Evolutionary conservation across 1,140 invertebrate genomes (phyloP).

Genomic region (Euglossa dilemma): DNA sequence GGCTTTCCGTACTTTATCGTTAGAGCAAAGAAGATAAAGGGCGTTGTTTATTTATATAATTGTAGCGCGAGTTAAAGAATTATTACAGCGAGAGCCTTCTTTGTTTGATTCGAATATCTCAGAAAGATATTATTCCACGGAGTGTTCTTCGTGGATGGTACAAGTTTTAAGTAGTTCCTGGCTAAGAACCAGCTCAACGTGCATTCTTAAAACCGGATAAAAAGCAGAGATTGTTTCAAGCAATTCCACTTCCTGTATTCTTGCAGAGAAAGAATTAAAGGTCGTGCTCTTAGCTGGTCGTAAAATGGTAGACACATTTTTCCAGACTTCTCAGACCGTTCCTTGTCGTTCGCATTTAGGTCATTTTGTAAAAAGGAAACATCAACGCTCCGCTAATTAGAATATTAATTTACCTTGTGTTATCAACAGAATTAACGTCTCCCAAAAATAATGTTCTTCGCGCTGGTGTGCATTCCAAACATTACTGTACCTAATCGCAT

Average conservation of each 20-base stretch:
- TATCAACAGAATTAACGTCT: too few relatives aligned
- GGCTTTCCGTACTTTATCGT: background rate
- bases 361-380: background rate
- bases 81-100: background rate
- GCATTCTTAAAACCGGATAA: slow-evolving; percentile 4
- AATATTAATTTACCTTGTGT: too few relatives aligned
- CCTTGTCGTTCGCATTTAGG: background rate
- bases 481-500: too few relatives aligned
- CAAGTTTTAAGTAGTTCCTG: slow-evolving; percentile 32
- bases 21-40: background rate
- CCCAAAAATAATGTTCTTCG: too few relatives aligned
- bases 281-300: background rate
- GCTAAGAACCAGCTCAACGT: background rate
- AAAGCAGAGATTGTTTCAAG: slow-evolving; percentile 2
- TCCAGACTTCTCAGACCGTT: background rate
- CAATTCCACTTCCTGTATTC: background rate
- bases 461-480: too few relatives aligned
- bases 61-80: background rate
- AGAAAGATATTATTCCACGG: background rate
- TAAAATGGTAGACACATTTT: background rate
- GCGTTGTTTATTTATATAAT: background rate
- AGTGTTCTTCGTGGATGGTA: background rate
- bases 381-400: too few relatives aligned
- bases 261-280: background rate
- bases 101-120: background rate